Evolutionary conservation across 2,113 vertebrate genomes (phyloP), one percentile per base, ranked within the genome.

Genomic region (Orientallactaga bullata): DNA sequence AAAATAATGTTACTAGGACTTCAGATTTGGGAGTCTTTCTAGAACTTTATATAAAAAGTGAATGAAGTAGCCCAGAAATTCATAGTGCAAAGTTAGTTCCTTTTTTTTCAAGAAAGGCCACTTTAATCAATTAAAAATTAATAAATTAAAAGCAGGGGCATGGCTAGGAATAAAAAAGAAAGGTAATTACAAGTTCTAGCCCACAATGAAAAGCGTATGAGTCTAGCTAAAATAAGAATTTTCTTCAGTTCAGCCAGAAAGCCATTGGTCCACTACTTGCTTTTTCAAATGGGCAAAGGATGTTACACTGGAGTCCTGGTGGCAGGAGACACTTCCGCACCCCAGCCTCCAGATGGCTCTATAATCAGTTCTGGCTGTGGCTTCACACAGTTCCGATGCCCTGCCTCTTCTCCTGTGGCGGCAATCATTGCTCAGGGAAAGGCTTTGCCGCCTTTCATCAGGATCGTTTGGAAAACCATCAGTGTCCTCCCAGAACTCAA

Each of bases 31-130:
- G 73, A 93, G 61, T 82, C 73, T 94, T 95, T 91, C 85, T 78
- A 88, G 78, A 93, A 84, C 71, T 51, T 83, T 35, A 90, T 61
- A 76, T 63, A 39, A 73, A 93, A 90, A 87, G 80, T 85, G 60
- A 88, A 88, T 95, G 72, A 83, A 94, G 88, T 20, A 85, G 74
- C 60, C 81, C 65, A 72, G 79, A 95, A 95, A 94, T 94, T 74
- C 90, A 87, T 47, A 95, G 71, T 32, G 79, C 80, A 91, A 85
- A 95, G 55, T 71, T 58, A 84, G 39, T 69, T 92, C 71, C 76
- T 88, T 88, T 65, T 88, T 65, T 94, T 66, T 78, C 87, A 37
- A 93, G 55, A 80, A 93, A 95, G 93, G 88, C 12, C 28, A 16
- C 42, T 92, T 88, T 87, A 61, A 76, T 90, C 1, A 55, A 55